phyloP scores from a whole-genome alignment of 2,113 vertebrate genomes.

The Eleginops maclovinus region DNA sequence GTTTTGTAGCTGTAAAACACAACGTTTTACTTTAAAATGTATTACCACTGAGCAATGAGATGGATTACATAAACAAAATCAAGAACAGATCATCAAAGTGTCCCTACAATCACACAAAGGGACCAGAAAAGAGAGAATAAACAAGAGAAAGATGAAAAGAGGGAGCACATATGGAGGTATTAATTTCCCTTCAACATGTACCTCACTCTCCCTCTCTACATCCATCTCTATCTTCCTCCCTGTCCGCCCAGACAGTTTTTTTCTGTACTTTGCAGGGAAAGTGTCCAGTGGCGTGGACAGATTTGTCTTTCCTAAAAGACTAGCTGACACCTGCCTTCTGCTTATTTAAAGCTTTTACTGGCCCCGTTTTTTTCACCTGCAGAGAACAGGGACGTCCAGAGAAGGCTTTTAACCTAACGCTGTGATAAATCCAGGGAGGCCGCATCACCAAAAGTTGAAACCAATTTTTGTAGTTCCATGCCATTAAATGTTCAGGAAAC shows the following conservation, averaged over 20 bases:
- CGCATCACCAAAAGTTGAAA: not conserved
- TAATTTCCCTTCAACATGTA: slow-evolving; percentile 6
- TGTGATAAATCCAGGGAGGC: not conserved
- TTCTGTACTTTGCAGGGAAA: slow-evolving; percentile 48
- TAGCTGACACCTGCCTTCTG: slow-evolving; percentile 47
- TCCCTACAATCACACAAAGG: not conserved
- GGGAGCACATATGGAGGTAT: not conserved
- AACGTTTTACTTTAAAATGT: not conserved
- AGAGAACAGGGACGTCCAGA: not conserved
- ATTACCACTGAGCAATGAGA: not conserved
- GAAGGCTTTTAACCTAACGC: not conserved
- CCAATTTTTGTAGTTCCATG: too few relatives aligned
- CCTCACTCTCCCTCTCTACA: slow-evolving; percentile 35
- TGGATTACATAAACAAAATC: not conserved
- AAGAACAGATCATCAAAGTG: not conserved
- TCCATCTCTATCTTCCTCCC: slow-evolving; percentile 55
- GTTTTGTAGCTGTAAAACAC: not conserved
- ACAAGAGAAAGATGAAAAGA: not conserved
- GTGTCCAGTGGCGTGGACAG: slow-evolving; percentile 47
- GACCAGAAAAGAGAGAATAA: not conserved
- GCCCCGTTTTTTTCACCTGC: slow-evolving; percentile 34
- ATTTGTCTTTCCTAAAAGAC: slow-evolving; percentile 58
- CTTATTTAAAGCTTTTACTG: slow-evolving; percentile 57
- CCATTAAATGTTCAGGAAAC: too few relatives aligned
- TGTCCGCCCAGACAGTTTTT: slow-evolving; percentile 52